Evolutionary conservation across 2,113 vertebrate species (phyloP).

Genomic region (Podilymbus podiceps): DNA sequence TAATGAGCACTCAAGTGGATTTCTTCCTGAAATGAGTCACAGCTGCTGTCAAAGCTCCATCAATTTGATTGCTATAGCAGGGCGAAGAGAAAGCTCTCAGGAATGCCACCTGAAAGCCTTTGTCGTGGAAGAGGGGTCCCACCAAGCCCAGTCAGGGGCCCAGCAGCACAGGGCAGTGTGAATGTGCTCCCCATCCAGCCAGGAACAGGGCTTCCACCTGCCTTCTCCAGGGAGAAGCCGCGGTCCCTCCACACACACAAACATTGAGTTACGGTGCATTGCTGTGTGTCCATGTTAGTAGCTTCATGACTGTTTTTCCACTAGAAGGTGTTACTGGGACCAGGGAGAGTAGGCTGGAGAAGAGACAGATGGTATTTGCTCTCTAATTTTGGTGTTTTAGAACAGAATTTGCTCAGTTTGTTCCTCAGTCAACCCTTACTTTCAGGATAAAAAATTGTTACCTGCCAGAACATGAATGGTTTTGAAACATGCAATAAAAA

Average conservation of each 20-base stretch:
- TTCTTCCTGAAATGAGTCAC: slow-evolving; percentile 39
- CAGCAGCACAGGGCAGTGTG: background rate
- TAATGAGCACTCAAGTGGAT: slow-evolving; percentile 25
- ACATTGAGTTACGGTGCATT: background rate
- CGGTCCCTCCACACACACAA: fast-evolving
- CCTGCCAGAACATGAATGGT: slow-evolving; percentile 38
- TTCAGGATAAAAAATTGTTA: slow-evolving; percentile 38
- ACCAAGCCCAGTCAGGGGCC: background rate
- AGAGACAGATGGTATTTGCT: slow-evolving; percentile 57
- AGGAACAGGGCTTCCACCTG: background rate
- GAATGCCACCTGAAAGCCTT: background rate
- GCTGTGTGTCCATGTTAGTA: background rate
- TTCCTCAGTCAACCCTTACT: slow-evolving; percentile 34
- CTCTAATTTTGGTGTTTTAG: slow-evolving; percentile 47
- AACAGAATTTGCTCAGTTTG: slow-evolving; percentile 59
- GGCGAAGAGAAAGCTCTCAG: background rate
- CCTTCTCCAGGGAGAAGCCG: background rate
- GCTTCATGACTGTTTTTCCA: background rate
- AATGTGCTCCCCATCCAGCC: background rate
- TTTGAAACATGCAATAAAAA: background rate
- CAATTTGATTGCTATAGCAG: background rate
- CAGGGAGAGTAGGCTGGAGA: background rate
- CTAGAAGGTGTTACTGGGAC: background rate
- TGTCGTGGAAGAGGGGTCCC: background rate
- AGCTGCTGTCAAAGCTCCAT: slow-evolving; percentile 15